Evolutionary conservation across 2,888 invertebrate species (phyloP).

Genomic region (Volucella inflata): DNA sequence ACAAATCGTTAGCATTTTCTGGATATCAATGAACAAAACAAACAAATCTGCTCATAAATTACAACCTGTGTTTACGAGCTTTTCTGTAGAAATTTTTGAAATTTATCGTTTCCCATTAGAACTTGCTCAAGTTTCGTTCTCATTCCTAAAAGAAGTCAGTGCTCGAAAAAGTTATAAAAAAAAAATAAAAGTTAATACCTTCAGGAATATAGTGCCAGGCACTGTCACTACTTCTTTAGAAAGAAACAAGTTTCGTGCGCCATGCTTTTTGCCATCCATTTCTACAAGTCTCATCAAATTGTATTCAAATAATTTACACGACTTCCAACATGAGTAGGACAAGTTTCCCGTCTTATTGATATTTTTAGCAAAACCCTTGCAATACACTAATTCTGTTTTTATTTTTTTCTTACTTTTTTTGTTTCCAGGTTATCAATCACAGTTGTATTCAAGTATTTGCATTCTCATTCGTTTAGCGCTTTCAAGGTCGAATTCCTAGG

Average conservation of each 20-base stretch:
- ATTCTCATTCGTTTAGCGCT: slow-evolving; percentile 49
- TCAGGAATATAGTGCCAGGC: slow-evolving; percentile 52
- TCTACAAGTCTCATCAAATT: slow-evolving; percentile 59
- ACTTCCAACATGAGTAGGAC: slow-evolving; percentile 55
- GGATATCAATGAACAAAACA: slow-evolving; percentile 37
- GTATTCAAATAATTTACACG: slow-evolving; percentile 65
- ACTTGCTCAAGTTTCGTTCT: background rate
- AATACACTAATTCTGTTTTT: slow-evolving; percentile 27
- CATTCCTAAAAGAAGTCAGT: background rate
- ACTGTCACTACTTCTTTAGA: slow-evolving; percentile 44
- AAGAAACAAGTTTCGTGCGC: slow-evolving; percentile 35
- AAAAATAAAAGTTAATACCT: slow-evolving; percentile 37
- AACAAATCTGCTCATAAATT: slow-evolving; percentile 46
- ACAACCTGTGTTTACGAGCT: slow-evolving; percentile 2
- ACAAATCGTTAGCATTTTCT: slow-evolving; percentile 22
- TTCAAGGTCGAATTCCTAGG: slow-evolving; percentile 68
- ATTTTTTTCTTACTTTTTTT: slow-evolving; percentile 30
- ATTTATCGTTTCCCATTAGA: slow-evolving; percentile 18
- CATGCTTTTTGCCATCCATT: slow-evolving; percentile 49
- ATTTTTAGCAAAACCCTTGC: slow-evolving; percentile 32
- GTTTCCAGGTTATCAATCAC: slow-evolving; percentile 69
- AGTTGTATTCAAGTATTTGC: slow-evolving; percentile 10
- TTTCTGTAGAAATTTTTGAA: slow-evolving; percentile 20
- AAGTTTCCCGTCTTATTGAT: slow-evolving; percentile 21
- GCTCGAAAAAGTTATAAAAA: slow-evolving; percentile 15